Base-by-base conservation (phyloP, 2,888 invertebrate genomes). In the Empis stercorea region DNA sequence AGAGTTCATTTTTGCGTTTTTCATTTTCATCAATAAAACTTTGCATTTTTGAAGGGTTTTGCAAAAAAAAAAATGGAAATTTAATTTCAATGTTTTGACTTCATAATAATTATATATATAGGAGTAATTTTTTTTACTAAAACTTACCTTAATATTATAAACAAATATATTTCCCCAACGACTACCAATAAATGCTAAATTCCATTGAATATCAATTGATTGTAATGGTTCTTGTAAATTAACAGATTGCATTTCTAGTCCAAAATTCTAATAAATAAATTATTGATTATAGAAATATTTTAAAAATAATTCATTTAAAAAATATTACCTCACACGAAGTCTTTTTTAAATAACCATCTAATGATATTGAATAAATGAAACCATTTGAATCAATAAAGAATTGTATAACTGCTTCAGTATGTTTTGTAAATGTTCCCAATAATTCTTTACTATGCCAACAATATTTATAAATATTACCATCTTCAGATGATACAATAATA, bases 121-220 rank as follows among this genome's bases (percentile, higher is more conserved):
- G 5, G 16, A 9, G n/a, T 11, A 41, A 41, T 41, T 23, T 14
- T 23, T 4, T 5, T 43, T 30, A n/a, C n/a, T 2, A n/a, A 4
- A 23, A 56, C 62, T 64, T 64, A 84, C 85, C 74, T 77, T 76
- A 57, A 79, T 74, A 57, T 80, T 76, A 62, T 79, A 84, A 52
- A 80, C 78, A 43, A 80, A 73, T 13, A 87, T 76, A 55, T 78
- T 78, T 15, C 87, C 86, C 54, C 78, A 78, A 53, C 79, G 75
- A 1, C 84, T 81, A 38, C 86, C 86, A 30, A 85, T 75, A 58
- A 79, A 87, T 34, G 84, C 73, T 6, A 74, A 76, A 52, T 77
- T 78, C 85, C 85, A 86, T 2, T 78, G 75, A 27, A 77, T 70
- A 54, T 84, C 84, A 75, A 86, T 80, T 15, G 84, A 82, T 59